Evolutionary conservation across 2,797 vertebrate species (phyloP), one percentile per base, ranked within the genome.

Genomic region (Meriones psammophilus): DNA sequence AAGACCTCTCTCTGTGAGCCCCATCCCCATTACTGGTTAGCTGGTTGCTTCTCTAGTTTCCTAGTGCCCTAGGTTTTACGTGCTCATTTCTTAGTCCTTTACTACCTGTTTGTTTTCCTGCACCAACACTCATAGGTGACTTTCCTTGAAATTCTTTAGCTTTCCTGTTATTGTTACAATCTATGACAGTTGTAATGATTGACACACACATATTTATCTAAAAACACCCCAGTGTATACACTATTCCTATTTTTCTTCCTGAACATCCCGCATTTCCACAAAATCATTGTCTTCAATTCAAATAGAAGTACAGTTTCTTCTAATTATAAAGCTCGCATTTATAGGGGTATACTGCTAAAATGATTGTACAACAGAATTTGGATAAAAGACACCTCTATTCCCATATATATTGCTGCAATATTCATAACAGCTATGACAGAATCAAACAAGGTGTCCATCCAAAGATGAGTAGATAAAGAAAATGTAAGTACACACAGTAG

Each of bases 1-100:
- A 92, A 84, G 86, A 30, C 69, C 68, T 54, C 69, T 91, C 88
- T 50, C 24, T 87, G 42, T 71, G 87, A 95, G 86, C 33, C 28
- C 71, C 50, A 69, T 12, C 39, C 3, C 46, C 17, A 9, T 56
- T 74, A 28, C 66, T 30, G 17, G 18, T 13, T 14, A 68, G 39
- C 30, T 26, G 20, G 28, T 33, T 46, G 20, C 60, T 46, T 80
- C 3, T 69, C 56, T 50, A 33, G 28, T 39, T 28, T 14, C 74
- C 50, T 83, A 50, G 24, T 79, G 77, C 24, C 10, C 12, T 56
- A 68, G 22, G 10, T 66, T 58, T 33, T 64, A 28, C 8, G 42
- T n/a, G 13, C 9, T n/a, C 14, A n/a, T 54, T 73, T 78, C 30
- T 39, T 62, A 3, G 58, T 73, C 36, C 24, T 33, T 69, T 93